Evolutionary conservation across 2,113 vertebrate species (phyloP).

Genomic region (Limanda limanda): DNA sequence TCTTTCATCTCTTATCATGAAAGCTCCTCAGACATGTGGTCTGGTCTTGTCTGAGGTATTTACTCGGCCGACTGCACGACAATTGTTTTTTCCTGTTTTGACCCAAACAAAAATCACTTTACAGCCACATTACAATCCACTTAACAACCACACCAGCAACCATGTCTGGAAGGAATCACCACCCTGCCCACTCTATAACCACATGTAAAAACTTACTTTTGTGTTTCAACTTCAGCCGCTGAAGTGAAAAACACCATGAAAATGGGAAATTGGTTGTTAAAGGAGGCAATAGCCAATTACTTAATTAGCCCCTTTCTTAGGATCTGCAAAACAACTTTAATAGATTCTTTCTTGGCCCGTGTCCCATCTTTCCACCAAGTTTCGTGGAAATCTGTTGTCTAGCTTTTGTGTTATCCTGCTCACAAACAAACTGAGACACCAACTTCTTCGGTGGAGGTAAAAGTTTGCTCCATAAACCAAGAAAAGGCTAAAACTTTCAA

Average conservation of each 20-base stretch:
- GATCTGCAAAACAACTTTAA: too few relatives aligned
- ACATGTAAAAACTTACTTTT: slow-evolving; percentile 14
- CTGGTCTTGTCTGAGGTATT: background rate
- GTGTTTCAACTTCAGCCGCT: background rate
- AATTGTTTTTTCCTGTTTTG: background rate
- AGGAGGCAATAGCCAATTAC: too few relatives aligned
- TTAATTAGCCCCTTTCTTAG: too few relatives aligned
- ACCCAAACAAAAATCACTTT: slow-evolving; percentile 13
- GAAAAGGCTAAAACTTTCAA: background rate
- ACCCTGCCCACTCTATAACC: slow-evolving; percentile 10
- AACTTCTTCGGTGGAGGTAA: too few relatives aligned
- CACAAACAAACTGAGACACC: background rate
- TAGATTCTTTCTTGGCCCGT: too few relatives aligned
- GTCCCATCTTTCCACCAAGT: background rate
- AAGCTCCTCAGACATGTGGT: background rate
- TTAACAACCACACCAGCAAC: slow-evolving; percentile 10
- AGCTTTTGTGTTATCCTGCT: background rate
- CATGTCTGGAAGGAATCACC: slow-evolving; percentile 10
- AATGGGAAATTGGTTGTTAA: too few relatives aligned
- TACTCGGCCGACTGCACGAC: background rate
- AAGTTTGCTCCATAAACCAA: background rate
- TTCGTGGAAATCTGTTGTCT: background rate
- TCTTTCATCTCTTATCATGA: background rate
- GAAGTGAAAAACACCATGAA: too few relatives aligned
- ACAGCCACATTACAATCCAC: slow-evolving; percentile 18